Conservation (phyloP, 1,140 invertebrate species). For the Cotesia typhae region DNA sequence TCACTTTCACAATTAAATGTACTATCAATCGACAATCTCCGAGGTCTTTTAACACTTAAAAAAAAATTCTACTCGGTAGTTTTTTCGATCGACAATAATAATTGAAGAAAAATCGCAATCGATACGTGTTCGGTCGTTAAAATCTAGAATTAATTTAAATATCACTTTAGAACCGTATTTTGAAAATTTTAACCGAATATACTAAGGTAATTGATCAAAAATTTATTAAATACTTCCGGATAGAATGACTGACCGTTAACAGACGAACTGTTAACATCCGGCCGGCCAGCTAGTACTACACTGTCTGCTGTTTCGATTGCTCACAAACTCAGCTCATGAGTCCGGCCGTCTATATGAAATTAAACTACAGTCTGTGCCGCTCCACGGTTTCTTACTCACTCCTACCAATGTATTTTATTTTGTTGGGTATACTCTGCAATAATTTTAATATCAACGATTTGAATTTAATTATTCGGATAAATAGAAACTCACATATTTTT, state of each 20-base stretch:
- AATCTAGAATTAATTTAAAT: too few relatives aligned
- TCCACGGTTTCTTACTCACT: background rate
- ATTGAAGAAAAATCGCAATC: too few relatives aligned
- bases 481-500: background rate
- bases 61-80: constrained; percentile 3
- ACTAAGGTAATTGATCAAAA: background rate
- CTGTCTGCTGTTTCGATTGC: constrained; percentile 56
- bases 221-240: constrained; percentile 20
- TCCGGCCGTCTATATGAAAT: constrained; percentile 53
- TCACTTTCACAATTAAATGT: constrained; percentile 26
- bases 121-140: too few relatives aligned
- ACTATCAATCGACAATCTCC: background rate
- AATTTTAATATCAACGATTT: too few relatives aligned
- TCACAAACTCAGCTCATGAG: constrained; percentile 31
- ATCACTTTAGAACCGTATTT: background rate
- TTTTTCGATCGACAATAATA: too few relatives aligned
- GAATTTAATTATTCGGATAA: constrained; percentile 19
- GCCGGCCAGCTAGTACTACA: constrained; percentile 56
- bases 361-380: constrained; percentile 43
- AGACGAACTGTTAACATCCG: constrained; percentile 52
- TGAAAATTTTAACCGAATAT: background rate
- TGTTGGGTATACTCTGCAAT: too few relatives aligned
- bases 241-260: constrained; percentile 7
- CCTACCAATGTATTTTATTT: background rate
- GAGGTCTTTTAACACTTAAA: background rate